These are phyloP conservation scores for Tragelaphus buxtoni DNA, from an alignment of 2,113 vertebrate species.

Conservation along the genomic window DNA sequence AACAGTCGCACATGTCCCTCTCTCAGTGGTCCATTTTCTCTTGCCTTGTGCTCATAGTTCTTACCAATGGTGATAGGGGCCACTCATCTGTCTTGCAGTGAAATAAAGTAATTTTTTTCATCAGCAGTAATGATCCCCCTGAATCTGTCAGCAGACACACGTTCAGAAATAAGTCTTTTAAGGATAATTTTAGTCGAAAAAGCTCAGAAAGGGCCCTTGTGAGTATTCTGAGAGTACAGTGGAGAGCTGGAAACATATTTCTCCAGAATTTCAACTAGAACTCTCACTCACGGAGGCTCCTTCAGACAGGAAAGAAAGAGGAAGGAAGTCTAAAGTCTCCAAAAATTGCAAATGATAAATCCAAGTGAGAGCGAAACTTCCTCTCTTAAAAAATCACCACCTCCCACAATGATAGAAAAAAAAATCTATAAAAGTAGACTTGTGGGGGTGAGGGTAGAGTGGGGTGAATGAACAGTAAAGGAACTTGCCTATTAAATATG, in stretches of 20 bases:
- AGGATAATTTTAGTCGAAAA: constrained; percentile 71
- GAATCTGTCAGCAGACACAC: constrained; percentile 57
- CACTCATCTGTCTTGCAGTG: constrained; percentile 35
- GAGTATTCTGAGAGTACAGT: constrained; percentile 66
- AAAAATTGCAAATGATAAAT: not conserved
- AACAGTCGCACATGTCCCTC: not conserved
- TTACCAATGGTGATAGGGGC: constrained; percentile 33
- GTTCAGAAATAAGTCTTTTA: constrained; percentile 67
- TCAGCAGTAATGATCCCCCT: constrained; percentile 59
- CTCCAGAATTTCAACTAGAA: constrained; percentile 51
- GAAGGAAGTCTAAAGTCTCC: not conserved
- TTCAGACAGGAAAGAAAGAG: constrained; percentile 16
- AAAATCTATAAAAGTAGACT: not conserved
- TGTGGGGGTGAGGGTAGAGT: not conserved
- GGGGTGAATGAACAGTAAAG: not conserved
- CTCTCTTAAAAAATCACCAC: not conserved
- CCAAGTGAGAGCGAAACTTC: not conserved
- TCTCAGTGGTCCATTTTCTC: constrained; percentile 36
- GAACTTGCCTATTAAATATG: not conserved
- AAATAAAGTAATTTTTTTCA: constrained; percentile 42
- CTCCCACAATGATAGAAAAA: not conserved
- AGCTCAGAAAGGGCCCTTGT: constrained; percentile 48
- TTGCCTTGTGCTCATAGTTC: constrained; percentile 19
- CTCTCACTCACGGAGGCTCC: constrained; percentile 38
- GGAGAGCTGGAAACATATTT: constrained; percentile 32